Base-by-base conservation (phyloP, 2,888 invertebrate species). In the Nyleta sp. region DNA sequence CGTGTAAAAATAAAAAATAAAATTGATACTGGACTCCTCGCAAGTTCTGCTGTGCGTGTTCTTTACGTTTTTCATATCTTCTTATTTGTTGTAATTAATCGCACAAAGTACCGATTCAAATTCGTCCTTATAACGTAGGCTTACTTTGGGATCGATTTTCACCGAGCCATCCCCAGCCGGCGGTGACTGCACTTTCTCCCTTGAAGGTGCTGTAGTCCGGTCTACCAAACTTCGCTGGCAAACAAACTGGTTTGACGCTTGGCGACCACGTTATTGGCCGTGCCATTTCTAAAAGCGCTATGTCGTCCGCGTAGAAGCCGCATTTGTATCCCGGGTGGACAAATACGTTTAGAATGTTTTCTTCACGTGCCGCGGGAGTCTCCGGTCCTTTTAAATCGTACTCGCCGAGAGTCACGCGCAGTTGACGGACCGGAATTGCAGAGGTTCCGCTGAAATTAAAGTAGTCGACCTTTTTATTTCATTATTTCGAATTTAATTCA, bases 111-210 rank as follows among this genome's bases (percentile, higher is more conserved):
- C n/a, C n/a, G n/a, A n/a, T n/a, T 28, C 28, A 28, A 28, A 28
- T 28, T 28, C 28, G n/a, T n/a, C n/a, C n/a, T n/a, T n/a, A n/a
- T n/a, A 28, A 7, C 28, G 28, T 3, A 38, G 53, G 48, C 87
- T 87, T 87, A 93, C 96, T 95, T 90, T 92, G 92, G 28, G 92
- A 92, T 80, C 93, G 93, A 84, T 95, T 93, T 89, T 97, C 97
- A 80, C 95, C 92, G 0, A 95, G 95, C 93, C 96, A 96, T 0
- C 97, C 97, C 97, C 97, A 97, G 5, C 97, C 97, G 20, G 96
- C 95, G 0, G 96, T 95, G 0, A 94, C 94, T 0, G 95, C 96
- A 17, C 91, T 85, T 0, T 89, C 88, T 0, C 94, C 94, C 53
- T 92, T 92, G 82, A 93, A 94, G 33, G 86, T 91, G n/a, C 90